Conservation (phyloP, 2,888 invertebrate genomes). For the Synanthedon myopaeformis region DNA sequence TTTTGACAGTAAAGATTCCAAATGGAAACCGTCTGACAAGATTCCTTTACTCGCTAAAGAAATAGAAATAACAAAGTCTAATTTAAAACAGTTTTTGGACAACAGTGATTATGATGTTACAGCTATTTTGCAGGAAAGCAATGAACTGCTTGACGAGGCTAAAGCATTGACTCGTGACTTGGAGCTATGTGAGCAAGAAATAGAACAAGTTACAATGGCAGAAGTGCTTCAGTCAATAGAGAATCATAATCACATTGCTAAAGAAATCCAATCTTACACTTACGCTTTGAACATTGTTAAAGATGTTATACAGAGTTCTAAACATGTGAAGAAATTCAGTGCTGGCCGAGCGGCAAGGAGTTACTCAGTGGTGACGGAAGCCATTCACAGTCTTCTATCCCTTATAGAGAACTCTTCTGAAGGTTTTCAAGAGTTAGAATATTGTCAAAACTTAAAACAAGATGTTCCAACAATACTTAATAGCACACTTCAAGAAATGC, state of each 20-base stretch:
- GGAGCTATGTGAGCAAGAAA: conserved; percentile 61
- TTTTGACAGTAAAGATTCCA: conserved; percentile 33
- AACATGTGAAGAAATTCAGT: conserved; percentile 43
- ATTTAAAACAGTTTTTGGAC: conserved; percentile 71
- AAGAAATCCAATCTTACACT: conserved; percentile 66
- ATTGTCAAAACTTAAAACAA: conserved; percentile 57
- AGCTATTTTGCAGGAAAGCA: conserved; percentile 64
- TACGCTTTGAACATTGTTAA: conserved; percentile 62
- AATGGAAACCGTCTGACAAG: conserved; percentile 61
- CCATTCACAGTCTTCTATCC: conserved; percentile 54
- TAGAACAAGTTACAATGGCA: conserved; percentile 73
- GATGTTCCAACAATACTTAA: conserved; percentile 54
- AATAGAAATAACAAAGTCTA: conserved; percentile 69
- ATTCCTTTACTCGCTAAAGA: conserved; percentile 69
- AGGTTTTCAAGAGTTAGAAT: conserved; percentile 62
- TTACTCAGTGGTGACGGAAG: conserved; percentile 56
- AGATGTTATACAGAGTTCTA: conserved; percentile 42
- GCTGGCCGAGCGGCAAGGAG: conserved; percentile 38
- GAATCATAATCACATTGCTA: conserved; percentile 69
- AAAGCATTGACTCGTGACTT: conserved; percentile 64
- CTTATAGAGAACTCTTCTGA: conserved; percentile 53
- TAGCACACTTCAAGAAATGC: conserved; percentile 53
- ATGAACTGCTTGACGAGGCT: conserved; percentile 39
- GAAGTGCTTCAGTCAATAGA: conserved; percentile 72
- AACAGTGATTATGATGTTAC: conserved; percentile 73